Evolutionary conservation across 2,888 invertebrate genomes (phyloP), one percentile per base, ranked within the genome.

Genomic region (Biston betularia): DNA sequence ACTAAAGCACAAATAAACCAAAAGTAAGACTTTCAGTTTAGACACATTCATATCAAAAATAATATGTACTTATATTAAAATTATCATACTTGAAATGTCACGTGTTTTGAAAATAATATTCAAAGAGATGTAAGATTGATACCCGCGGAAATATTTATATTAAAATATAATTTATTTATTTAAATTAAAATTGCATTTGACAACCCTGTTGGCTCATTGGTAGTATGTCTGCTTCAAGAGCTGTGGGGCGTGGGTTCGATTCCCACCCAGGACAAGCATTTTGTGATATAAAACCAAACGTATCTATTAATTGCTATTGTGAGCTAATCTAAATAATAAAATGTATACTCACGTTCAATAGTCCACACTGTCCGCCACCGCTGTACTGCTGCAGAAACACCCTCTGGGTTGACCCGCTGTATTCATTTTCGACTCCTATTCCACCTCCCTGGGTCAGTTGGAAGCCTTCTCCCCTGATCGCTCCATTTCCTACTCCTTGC

Each of bases 321-420:
- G 38, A 35, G 9, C 38, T 6, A 38, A 34, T 34, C 44, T 38
- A 48, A 38, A 58, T 24, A 14, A 48, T 0, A 14, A 48, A 46
- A 49, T 44, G 48, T 42, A 12, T 63, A 91, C 92, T 92, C 72
- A 93, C 93, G 68, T 92, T 89, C n/a, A 85, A 69, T 0, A 87
- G 24, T 40, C 93, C 93, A 68, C 93, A 93, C 33, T 90, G 84
- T 11, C 90, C 90, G 0, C 75, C 78, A 0, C 83, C 90, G 52
- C 77, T 82, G 75, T 88, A 90, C 56, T 75, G 81, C 59, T 79
- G 75, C 55, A 92, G 67, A 81, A 86, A 87, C 11, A 92, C 88
- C 38, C 92, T 80, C 49, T 84, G 81, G 0, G 80, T 77, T 0
- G 87, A 86, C 54, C 84, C 89, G 8, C 84, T 83, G 71, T 80